Evolutionary conservation across 2,113 vertebrate species (phyloP).

Genomic region (Turdus rufiventris): DNA sequence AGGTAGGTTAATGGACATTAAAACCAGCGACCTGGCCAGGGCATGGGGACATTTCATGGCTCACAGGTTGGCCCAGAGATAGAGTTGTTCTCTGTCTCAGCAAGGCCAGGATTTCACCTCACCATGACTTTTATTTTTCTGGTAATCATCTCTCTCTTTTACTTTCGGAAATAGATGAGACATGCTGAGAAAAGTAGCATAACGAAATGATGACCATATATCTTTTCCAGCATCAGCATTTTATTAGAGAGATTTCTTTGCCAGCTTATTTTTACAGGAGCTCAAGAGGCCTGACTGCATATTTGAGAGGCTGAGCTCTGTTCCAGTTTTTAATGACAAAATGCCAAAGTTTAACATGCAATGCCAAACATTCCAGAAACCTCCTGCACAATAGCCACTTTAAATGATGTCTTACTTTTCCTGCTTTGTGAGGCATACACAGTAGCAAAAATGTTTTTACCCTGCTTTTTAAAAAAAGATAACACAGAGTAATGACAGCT

Average conservation of each 20-base stretch:
- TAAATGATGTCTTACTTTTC: slow-evolving; percentile 38
- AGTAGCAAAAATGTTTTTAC: background rate
- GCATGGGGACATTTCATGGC: background rate
- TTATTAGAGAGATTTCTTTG: slow-evolving; percentile 30
- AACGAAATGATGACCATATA: slow-evolving; percentile 18
- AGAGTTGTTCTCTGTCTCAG: background rate
- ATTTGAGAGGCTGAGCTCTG: background rate
- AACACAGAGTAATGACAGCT: background rate
- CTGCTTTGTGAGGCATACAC: background rate
- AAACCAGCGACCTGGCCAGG: background rate
- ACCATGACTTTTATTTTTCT: background rate
- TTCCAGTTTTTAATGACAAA: slow-evolving; percentile 44
- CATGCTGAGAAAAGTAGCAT: slow-evolving; percentile 39
- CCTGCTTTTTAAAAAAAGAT: background rate
- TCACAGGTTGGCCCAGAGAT: background rate
- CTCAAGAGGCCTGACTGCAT: slow-evolving; percentile 1
- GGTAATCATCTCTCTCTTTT: background rate
- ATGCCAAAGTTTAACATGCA: slow-evolving; percentile 23
- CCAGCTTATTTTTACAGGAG: slow-evolving; percentile 61
- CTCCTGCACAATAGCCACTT: slow-evolving; percentile 1
- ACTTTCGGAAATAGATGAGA: slow-evolving; percentile 21
- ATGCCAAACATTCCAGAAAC: slow-evolving; percentile 45
- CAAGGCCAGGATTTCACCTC: background rate
- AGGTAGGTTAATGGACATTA: background rate
- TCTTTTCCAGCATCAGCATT: slow-evolving; percentile 48